Conservation (phyloP, 1,140 invertebrate species). For the Dinoponera quadriceps region DNA sequence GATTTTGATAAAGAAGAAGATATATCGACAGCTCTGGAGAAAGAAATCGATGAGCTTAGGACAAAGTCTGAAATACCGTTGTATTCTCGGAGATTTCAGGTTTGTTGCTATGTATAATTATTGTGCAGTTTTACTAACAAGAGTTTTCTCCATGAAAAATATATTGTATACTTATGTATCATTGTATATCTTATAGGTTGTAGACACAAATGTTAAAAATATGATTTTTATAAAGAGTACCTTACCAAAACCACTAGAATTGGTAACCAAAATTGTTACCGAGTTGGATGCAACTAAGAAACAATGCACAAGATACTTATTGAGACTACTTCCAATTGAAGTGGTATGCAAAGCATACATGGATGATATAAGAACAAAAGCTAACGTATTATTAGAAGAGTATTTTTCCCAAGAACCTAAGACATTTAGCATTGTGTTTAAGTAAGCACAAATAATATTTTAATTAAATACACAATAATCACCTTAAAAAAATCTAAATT, state of each 20-base stretch:
- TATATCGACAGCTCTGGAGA: slow-evolving; percentile 88
- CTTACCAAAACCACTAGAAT: slow-evolving; percentile 89
- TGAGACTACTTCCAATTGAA: slow-evolving; percentile 93
- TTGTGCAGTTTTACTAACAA: neutral
- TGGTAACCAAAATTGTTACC: slow-evolving; percentile 90
- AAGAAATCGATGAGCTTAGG: slow-evolving; percentile 89
- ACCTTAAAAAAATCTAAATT: slow-evolving; percentile 45
- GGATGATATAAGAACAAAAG: slow-evolving; percentile 90
- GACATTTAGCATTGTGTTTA: slow-evolving; percentile 92
- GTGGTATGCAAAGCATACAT: slow-evolving; percentile 92
- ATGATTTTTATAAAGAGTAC: slow-evolving; percentile 93
- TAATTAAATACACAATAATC: slow-evolving; percentile 15
- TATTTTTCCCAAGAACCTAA: slow-evolving; percentile 90
- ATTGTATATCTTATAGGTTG: slow-evolving; percentile 83
- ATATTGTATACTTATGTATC: slow-evolving; percentile 3
- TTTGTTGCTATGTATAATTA: slow-evolving; percentile 53
- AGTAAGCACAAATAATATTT: slow-evolving; percentile 82
- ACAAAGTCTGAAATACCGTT: slow-evolving; percentile 82
- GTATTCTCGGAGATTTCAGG: slow-evolving; percentile 78
- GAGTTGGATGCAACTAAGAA: slow-evolving; percentile 89
- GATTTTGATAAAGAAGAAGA: slow-evolving; percentile 86
- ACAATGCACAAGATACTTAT: slow-evolving; percentile 90
- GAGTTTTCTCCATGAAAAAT: neutral
- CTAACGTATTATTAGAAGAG: slow-evolving; percentile 89
- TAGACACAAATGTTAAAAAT: slow-evolving; percentile 93